phyloP scores from a whole-genome alignment of 2,888 invertebrate genomes.

The Tachina fera region DNA sequence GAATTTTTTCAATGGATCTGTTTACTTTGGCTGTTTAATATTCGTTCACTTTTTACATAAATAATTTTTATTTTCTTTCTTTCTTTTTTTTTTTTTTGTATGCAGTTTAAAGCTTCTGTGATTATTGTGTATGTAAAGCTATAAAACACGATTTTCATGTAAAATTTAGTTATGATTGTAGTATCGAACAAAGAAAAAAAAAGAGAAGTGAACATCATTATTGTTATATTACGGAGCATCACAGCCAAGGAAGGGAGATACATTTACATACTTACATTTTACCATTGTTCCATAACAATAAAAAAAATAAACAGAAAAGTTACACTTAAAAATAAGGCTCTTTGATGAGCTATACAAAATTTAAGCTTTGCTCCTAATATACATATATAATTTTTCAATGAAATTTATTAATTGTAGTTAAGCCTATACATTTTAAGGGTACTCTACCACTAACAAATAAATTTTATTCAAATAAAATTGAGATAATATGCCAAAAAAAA shows the following conservation, averaged over 20 bases:
- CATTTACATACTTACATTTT: no score
- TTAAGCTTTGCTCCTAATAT: no score
- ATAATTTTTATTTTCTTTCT: slow-evolving; percentile 20
- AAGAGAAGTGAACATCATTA: background rate
- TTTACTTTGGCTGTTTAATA: slow-evolving; percentile 39
- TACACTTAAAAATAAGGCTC: no score
- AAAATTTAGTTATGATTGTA: slow-evolving; percentile 55
- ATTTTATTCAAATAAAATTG: no score
- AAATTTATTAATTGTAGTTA: no score
- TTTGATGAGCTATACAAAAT: no score
- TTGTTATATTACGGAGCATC: background rate
- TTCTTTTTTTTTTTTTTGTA: background rate
- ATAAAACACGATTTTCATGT: slow-evolving; percentile 50
- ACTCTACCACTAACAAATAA: no score
- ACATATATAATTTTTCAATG: no score
- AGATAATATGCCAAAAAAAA: no score
- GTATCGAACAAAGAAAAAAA: slow-evolving; percentile 9
- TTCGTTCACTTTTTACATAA: slow-evolving; percentile 33
- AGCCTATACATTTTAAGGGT: no score
- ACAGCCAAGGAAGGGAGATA: background rate
- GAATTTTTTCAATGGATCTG: slow-evolving; percentile 45
- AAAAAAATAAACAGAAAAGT: no score
- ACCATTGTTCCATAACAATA: no score
- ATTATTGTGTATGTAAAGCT: background rate
- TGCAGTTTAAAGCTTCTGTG: slow-evolving; percentile 45